These are phyloP conservation scores for Motacilla alba DNA, from an alignment of 2,113 vertebrate species.

Conservation along the genomic window DNA sequence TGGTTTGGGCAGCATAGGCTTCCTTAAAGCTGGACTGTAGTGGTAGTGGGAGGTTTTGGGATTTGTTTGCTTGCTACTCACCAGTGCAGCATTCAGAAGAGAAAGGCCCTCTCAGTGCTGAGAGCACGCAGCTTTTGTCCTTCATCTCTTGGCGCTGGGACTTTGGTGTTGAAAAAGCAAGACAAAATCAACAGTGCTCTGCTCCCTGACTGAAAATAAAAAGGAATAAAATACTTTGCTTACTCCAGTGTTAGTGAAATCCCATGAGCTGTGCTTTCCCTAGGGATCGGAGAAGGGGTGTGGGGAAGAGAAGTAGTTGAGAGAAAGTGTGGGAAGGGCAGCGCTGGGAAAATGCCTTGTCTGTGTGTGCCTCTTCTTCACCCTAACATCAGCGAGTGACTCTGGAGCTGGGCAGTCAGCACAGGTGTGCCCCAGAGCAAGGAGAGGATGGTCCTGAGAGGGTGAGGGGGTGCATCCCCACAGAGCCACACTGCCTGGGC, in stretches of 20 bases:
- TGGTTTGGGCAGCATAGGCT: not conserved
- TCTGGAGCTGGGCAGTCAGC: not conserved
- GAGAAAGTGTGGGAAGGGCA: not conserved
- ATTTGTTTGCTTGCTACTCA: not conserved
- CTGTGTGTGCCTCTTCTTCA: not conserved
- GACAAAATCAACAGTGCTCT: not conserved
- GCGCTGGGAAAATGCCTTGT: not conserved
- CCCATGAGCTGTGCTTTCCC: not conserved
- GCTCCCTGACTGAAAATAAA: not conserved
- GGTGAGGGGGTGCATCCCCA: not conserved
- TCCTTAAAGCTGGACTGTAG: not conserved
- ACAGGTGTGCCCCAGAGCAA: not conserved
- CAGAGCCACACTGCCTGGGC: not conserved
- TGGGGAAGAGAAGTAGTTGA: not conserved
- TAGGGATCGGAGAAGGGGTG: not conserved
- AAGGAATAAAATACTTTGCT: not conserved
- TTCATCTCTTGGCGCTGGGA: not conserved
- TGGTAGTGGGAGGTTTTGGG: accelerated
- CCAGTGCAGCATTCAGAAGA: not conserved
- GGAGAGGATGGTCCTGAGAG: not conserved
- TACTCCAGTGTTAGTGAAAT: not conserved
- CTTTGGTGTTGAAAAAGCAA: not conserved
- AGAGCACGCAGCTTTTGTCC: not conserved
- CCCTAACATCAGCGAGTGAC: accelerated
- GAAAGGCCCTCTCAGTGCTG: not conserved